Evolutionary conservation across 2,888 invertebrate species (phyloP), one percentile per base, ranked within the genome.

Genomic region (Silvanus unidentatus): DNA sequence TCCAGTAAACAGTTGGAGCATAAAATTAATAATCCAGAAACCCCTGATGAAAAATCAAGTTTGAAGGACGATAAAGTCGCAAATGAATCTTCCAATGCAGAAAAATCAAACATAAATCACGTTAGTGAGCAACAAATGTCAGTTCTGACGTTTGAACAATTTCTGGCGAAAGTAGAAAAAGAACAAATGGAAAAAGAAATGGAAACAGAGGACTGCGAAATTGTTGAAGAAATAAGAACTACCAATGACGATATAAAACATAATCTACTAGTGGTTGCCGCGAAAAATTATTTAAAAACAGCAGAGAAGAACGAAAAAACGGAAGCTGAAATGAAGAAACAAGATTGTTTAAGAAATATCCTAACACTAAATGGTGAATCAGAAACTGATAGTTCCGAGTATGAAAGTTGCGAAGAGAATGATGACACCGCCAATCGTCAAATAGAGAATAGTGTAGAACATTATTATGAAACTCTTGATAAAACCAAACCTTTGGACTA

Each of bases 101-200:
- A n/a, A n/a, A n/a, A n/a, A n/a, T n/a, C n/a, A n/a, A n/a, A n/a
- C n/a, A n/a, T n/a, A n/a, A n/a, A n/a, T n/a, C n/a, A n/a, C n/a
- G n/a, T n/a, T n/a, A n/a, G n/a, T n/a, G n/a, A n/a, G n/a, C n/a
- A n/a, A n/a, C n/a, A n/a, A 35, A 32, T 22, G 36, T 36, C 44
- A 15, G 39, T 40, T n/a, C 13, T 49, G 48, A 47, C 51, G n/a
- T 49, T 48, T 42, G 51, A 52, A 16, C 41, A 51, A 39, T 51
- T 47, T 37, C 29, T 52, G 36, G 44, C 44, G 35, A 40, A 38
- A 32, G 35, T 47, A 34, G 30, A 44, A 9, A 42, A 47, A 41
- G 38, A 40, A 38, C 40, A 40, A 32, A 37, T n/a, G 36, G 27
- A 29, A 29, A 11, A 38, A 34, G 14, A 14, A 2, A 14, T 10